A percentile compares a stretch with the other conserved stretches of the same genome.
Evolutionary conservation across 2,888 invertebrate genomes (phyloP).

Genomic region (Cantharis nigra): DNA sequence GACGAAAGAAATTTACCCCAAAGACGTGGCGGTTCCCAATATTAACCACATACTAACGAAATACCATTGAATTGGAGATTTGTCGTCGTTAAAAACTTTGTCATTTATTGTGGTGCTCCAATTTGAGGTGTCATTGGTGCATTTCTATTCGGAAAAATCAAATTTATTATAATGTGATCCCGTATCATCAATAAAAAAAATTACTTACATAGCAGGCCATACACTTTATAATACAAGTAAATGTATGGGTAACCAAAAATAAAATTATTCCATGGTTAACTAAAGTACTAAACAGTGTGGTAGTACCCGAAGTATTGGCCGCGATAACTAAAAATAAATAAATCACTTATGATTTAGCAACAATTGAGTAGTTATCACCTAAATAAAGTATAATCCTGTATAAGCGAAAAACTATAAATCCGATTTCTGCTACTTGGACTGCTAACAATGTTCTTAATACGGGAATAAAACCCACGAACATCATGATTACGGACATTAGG

Average conservation of each 20-base stretch:
- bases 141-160: background rate
- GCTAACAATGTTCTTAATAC: background rate
- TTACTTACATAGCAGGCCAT: conserved; percentile 23
- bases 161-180: too few relatives aligned
- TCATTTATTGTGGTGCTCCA: background rate
- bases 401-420: conserved; percentile 21
- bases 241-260: conserved; percentile 26
- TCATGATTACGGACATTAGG: background rate
- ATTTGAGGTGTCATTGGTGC: background rate
- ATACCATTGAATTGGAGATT: background rate
- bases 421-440: background rate
- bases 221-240: conserved; percentile 23
- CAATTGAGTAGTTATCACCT: background rate
- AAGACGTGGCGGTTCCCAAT: background rate
- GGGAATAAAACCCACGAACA: background rate
- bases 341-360: background rate
- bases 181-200: background rate
- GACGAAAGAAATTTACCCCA: background rate
- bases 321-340: conserved; percentile 19
- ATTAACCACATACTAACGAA: background rate
- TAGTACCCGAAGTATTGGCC: conserved; percentile 20
- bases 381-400: conserved; percentile 25
- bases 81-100: background rate
- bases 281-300: conserved; percentile 13
- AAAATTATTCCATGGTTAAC: conserved; percentile 26